Conservation (phyloP, 1,140 invertebrate genomes). For the Zeugodacus cucurbitae region DNA sequence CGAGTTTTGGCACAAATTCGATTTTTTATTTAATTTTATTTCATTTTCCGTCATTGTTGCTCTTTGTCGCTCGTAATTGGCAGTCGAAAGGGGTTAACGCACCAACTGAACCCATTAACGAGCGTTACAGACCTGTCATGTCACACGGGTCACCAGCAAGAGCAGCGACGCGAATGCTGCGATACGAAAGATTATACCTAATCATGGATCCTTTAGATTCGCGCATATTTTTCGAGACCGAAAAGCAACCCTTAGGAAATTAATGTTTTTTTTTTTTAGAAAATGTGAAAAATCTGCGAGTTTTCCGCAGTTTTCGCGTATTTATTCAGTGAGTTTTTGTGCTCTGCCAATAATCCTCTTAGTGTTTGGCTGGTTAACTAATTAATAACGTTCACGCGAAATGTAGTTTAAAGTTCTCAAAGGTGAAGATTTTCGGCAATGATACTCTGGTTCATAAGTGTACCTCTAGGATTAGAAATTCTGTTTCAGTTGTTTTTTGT, state of each 20-base stretch:
- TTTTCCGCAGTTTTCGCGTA: background rate
- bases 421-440: background rate
- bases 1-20: conserved; percentile 28
- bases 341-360: conserved; percentile 59
- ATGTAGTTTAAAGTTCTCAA: background rate
- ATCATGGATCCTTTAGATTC: background rate
- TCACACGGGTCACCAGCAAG: conserved; percentile 48
- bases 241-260: background rate
- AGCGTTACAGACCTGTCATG: conserved; percentile 57
- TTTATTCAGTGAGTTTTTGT: background rate
- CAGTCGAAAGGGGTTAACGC: conserved; percentile 56
- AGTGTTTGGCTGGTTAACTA: conserved; percentile 45
- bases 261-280: background rate
- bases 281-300: background rate
- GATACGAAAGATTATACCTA: background rate
- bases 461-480: too few relatives aligned
- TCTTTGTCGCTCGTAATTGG: conserved; percentile 19
- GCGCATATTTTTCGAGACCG: background rate
- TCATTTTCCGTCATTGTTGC: background rate
- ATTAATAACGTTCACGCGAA: conserved; percentile 42
- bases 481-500: too few relatives aligned
- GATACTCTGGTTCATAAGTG: too few relatives aligned
- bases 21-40: background rate
- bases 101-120: conserved; percentile 64
- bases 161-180: conserved; percentile 49